Base-by-base conservation (phyloP, 2,888 invertebrate genomes). In the Notodonta ziczac region DNA sequence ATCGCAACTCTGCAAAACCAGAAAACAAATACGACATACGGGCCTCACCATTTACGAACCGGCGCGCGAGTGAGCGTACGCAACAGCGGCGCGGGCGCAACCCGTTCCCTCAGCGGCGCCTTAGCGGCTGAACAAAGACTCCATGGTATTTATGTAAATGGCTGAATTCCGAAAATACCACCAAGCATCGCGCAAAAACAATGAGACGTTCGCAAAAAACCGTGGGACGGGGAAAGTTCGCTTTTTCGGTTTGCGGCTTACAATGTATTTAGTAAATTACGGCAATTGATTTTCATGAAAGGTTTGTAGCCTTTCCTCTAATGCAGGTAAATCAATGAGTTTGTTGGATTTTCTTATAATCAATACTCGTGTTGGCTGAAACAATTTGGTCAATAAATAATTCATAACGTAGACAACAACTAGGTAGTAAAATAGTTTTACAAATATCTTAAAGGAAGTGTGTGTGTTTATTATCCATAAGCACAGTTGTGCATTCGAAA, bases 61-160 rank as follows among this genome's bases (percentile, higher is more conserved):
- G 58, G 71, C 66, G 72, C 54, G 52, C 52, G 52, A 32, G 52
- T 32, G 32, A 2, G 35, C 67, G 72, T 72, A 75, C 77, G 72
- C 74, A 79, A 74, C 75, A 14, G 14, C 56, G 42, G 44, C 56
- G 56, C 56, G 72, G 73, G 73, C 73, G 64, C 72, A 76, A 77
- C 80, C 67, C 76, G 81, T 78, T 76, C 79, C 78, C 70, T 81
- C 79, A 73, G 86, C 90, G 91, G 91, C 90, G 90, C 91, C 91
- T 87, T 86, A 84, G 88, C 87, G 86, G 89, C 89, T 89, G 85
- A 84, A 91, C 90, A 91, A 91, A 91, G 90, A 84, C 82, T 80
- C 80, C 75, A 71, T 74, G 87, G 90, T 79, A 91, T 92, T 91
- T 93, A 93, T 92, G 93, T 91, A 93, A 93, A 93, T 92, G 84